Conservation (phyloP, 2,797 vertebrate genomes). For the Onychomys arenicola region DNA sequence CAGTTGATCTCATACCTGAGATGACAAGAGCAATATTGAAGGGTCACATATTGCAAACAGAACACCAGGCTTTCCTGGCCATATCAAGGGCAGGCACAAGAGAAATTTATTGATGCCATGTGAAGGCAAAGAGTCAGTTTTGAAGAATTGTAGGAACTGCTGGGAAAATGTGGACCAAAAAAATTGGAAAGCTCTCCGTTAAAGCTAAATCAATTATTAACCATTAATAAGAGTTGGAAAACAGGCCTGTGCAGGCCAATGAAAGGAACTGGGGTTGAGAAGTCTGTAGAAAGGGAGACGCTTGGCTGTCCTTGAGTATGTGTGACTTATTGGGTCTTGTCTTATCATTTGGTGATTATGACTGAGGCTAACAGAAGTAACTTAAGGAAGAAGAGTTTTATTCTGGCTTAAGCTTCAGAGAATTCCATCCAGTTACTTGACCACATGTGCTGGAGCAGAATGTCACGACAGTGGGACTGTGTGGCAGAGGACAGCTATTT, state of each 20-base stretch:
- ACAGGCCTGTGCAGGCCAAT: conserved; percentile 1
- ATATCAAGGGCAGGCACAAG: conserved; percentile 65
- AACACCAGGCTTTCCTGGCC: conserved; percentile 37
- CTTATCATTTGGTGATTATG: neutral
- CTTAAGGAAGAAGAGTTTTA: neutral
- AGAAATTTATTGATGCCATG: conserved; percentile 56
- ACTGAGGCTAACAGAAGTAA: neutral
- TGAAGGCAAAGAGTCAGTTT: conserved; percentile 48
- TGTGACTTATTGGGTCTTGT: conserved; percentile 26
- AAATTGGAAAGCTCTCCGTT: conserved; percentile 47
- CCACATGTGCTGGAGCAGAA: neutral
- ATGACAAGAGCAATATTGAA: conserved; percentile 32
- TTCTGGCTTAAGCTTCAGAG: neutral
- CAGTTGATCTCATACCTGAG: conserved; percentile 1
- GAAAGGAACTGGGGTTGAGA: conserved; percentile 32
- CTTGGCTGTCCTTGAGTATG: conserved; percentile 7
- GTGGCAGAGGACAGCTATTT: neutral
- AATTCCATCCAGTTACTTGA: neutral
- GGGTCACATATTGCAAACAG: neutral
- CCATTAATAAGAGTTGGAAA: conserved; percentile 69
- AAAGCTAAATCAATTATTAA: conserved; percentile 76
- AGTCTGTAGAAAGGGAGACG: neutral
- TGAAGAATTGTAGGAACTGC: conserved; percentile 61
- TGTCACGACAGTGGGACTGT: neutral
- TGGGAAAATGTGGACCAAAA: conserved; percentile 40